A percentile compares a stretch with the other conserved stretches of the same genome.
Conservation (phyloP, 2,797 vertebrate species). For the Rachycentron canadum region DNA sequence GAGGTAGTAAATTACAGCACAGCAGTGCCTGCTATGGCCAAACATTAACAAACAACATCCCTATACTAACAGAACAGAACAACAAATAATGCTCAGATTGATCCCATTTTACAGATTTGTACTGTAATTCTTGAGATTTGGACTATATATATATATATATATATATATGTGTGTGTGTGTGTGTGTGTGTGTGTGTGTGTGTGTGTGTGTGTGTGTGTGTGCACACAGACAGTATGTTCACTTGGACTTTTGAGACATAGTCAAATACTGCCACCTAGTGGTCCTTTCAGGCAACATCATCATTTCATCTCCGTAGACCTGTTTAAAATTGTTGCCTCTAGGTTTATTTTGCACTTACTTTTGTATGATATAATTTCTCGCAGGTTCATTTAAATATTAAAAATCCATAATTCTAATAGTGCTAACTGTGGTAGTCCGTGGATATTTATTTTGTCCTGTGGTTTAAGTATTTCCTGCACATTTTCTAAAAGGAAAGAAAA, state of each 20-base stretch:
- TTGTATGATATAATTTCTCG: slow-evolving; percentile 49
- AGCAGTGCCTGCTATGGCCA: slow-evolving; percentile 57
- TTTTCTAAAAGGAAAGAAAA: slow-evolving; percentile 77
- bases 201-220: too few relatives aligned
- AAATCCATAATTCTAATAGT: slow-evolving; percentile 68
- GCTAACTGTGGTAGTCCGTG: slow-evolving; percentile 74
- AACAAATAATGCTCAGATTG: slow-evolving; percentile 72
- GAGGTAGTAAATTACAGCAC: slow-evolving; percentile 73
- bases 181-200: too few relatives aligned
- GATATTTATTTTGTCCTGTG: slow-evolving; percentile 77
- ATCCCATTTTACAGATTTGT: slow-evolving; percentile 70
- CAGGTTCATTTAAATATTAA: slow-evolving; percentile 63
- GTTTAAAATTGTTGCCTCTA: slow-evolving; percentile 31
- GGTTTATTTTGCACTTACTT: slow-evolving; percentile 58
- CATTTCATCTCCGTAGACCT: slow-evolving; percentile 5
- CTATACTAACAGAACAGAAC: slow-evolving; percentile 66
- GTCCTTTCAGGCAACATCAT: slow-evolving; percentile 34
- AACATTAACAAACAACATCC: slow-evolving; percentile 76
- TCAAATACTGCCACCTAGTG: slow-evolving; percentile 85
- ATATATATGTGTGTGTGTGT: not conserved
- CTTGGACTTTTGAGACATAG: slow-evolving; percentile 58
- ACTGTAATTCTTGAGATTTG: slow-evolving; percentile 64
- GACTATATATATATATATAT: slow-evolving; percentile 12
- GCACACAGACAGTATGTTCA: slow-evolving; percentile 6
- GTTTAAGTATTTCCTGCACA: slow-evolving; percentile 66